A percentile compares a stretch with the other conserved stretches of the same genome.
phyloP scores from a whole-genome alignment of 2,113 vertebrate species.

The Nerophis lumbriciformis region DNA sequence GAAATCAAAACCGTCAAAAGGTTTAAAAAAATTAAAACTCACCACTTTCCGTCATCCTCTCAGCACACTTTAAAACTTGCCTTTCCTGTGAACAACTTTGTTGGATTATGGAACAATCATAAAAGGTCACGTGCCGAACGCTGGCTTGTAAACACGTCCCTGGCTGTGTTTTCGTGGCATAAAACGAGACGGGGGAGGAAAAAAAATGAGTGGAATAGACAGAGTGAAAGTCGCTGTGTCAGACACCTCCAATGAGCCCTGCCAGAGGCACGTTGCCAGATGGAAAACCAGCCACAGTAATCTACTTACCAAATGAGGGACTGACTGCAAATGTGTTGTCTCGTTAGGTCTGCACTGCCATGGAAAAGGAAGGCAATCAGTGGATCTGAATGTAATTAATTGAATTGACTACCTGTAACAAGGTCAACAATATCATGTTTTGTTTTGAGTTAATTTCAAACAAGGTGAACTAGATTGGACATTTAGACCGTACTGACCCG shows the following conservation, averaged over 20 bases:
- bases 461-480: too few relatives aligned
- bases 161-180: neutral
- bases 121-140: neutral
- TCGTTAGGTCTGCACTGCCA: conserved; percentile 4
- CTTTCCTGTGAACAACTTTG: too few relatives aligned
- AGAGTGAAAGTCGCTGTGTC: conserved; percentile 19
- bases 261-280: conserved; percentile 31
- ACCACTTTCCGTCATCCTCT: too few relatives aligned
- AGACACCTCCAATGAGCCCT: conserved; percentile 22
- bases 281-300: conserved; percentile 26
- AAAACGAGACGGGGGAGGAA: neutral
- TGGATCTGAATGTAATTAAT: conserved; percentile 4
- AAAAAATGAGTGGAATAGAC: conserved; percentile 11
- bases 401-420: neutral
- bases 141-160: neutral
- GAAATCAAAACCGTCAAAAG: too few relatives aligned
- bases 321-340: conserved; percentile 16
- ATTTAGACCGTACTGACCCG: too few relatives aligned
- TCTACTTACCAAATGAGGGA: conserved; percentile 19
- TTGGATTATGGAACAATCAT: neutral
- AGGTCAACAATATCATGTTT: too few relatives aligned
- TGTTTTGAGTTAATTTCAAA: too few relatives aligned
- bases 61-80: too few relatives aligned
- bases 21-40: too few relatives aligned
- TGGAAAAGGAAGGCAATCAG: neutral